A percentile compares a stretch with the other conserved stretches of the same genome.
phyloP scores from a whole-genome alignment of 2,113 vertebrate genomes.

The Ictalurus furcatus region DNA sequence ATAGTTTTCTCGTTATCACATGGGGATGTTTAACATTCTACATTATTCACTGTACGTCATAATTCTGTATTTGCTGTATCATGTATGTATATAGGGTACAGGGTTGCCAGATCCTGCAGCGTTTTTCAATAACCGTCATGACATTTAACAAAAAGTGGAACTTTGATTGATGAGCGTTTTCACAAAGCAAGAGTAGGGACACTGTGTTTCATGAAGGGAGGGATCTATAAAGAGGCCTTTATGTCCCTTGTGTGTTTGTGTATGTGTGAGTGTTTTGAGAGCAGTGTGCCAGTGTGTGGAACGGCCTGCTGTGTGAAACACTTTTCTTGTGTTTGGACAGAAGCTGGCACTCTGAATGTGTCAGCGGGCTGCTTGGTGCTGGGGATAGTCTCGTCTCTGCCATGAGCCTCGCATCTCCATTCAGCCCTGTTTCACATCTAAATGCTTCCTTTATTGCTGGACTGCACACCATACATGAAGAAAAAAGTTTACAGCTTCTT shows the following conservation, averaged over 20 bases:
- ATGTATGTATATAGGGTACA: neutral
- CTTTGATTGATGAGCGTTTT: neutral
- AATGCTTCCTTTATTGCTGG: neutral
- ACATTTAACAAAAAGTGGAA: neutral
- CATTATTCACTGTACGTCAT: neutral
- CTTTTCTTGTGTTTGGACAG: constrained; percentile 54
- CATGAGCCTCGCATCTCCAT: constrained; percentile 18
- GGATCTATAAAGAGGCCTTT: constrained; percentile 71
- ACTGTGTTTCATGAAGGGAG: neutral
- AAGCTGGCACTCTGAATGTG: constrained; percentile 41
- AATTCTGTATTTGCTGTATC: neutral
- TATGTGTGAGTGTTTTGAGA: constrained; percentile 41
- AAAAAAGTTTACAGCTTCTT: neutral
- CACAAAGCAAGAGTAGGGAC: constrained; percentile 54
- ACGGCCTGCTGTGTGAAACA: constrained; percentile 64
- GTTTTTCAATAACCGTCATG: neutral
- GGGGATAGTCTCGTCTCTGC: constrained; percentile 1
- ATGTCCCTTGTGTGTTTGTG: constrained; percentile 55
- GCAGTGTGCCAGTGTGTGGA: constrained; percentile 50
- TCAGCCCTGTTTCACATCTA: neutral
- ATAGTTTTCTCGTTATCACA: neutral
- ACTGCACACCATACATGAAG: neutral
- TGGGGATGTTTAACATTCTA: neutral
- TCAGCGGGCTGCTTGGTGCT: constrained; percentile 43
- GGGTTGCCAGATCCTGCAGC: neutral